Evolutionary conservation across 2,113 vertebrate species (phyloP).

Genomic region (Paradoxurus hermaphroditus): DNA sequence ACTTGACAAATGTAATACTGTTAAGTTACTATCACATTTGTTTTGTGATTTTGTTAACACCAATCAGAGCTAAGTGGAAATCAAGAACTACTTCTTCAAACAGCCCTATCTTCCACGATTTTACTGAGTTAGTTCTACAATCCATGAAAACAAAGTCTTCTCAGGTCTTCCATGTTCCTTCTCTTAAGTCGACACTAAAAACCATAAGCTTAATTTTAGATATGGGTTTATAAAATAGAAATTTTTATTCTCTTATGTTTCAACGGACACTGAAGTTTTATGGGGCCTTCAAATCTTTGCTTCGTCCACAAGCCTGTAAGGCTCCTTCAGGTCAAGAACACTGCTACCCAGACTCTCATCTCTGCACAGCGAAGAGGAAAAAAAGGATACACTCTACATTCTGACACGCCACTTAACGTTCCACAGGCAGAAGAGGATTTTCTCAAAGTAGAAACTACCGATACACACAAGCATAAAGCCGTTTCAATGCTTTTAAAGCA

Average conservation of each 20-base stretch:
- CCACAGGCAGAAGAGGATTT: background rate
- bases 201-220: background rate
- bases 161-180: background rate
- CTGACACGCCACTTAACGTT: background rate
- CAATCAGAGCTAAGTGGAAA: slow-evolving; percentile 4
- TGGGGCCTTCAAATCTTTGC: slow-evolving; percentile 7
- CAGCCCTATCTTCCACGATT: background rate
- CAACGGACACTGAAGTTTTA: background rate
- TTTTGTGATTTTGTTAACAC: background rate
- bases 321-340: background rate
- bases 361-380: background rate
- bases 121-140: background rate
- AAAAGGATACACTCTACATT: background rate
- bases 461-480: background rate
- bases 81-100: slow-evolving; percentile 26
- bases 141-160: background rate
- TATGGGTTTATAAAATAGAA: background rate
- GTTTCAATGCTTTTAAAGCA: background rate
- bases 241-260: background rate
- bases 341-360: background rate
- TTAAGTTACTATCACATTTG: slow-evolving; percentile 3
- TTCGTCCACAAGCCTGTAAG: background rate
- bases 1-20: background rate
- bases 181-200: background rate
- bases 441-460: background rate